Conservation (phyloP, 2,888 invertebrate genomes). For the Netelia melanura region DNA sequence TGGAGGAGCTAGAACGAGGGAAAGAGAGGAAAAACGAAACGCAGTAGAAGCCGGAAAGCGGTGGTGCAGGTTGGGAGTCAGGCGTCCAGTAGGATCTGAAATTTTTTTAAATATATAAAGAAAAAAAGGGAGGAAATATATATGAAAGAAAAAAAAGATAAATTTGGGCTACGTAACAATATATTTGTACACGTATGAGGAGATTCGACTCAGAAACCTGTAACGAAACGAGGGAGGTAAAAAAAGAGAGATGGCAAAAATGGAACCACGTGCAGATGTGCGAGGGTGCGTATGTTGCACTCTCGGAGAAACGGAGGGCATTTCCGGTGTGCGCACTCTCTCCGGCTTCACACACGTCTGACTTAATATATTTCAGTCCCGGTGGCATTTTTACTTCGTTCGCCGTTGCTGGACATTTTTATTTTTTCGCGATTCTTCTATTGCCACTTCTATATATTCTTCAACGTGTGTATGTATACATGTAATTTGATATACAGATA, state of each 20-base stretch:
- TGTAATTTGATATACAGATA: neutral
- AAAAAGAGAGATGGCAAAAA: neutral
- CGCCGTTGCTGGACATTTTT: constrained; percentile 50
- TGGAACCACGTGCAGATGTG: constrained; percentile 27
- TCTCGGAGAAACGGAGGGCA: constrained; percentile 10
- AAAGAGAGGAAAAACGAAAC: constrained; percentile 48
- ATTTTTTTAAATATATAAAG: neutral
- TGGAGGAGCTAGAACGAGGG: constrained; percentile 18
- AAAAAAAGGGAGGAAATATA: constrained; percentile 22
- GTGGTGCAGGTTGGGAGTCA: neutral
- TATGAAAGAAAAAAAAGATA: constrained; percentile 18
- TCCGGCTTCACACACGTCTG: constrained; percentile 29
- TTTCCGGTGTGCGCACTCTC: constrained; percentile 53
- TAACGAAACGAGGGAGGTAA: constrained; percentile 4
- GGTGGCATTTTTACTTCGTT: constrained; percentile 61
- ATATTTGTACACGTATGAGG: constrained; percentile 2
- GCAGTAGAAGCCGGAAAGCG: neutral
- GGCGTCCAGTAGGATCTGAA: constrained; percentile 15
- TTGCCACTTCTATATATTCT: neutral
- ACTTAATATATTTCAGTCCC: constrained; percentile 62
- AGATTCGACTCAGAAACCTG: constrained; percentile 22
- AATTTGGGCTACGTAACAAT: neutral
- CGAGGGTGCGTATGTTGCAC: constrained; percentile 33
- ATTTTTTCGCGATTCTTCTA: constrained; percentile 35
- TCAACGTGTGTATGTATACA: neutral